Evolutionary conservation across 2,888 invertebrate genomes (phyloP), one percentile per base, ranked within the genome.

Genomic region (Hermaeophaga mercurialis): DNA sequence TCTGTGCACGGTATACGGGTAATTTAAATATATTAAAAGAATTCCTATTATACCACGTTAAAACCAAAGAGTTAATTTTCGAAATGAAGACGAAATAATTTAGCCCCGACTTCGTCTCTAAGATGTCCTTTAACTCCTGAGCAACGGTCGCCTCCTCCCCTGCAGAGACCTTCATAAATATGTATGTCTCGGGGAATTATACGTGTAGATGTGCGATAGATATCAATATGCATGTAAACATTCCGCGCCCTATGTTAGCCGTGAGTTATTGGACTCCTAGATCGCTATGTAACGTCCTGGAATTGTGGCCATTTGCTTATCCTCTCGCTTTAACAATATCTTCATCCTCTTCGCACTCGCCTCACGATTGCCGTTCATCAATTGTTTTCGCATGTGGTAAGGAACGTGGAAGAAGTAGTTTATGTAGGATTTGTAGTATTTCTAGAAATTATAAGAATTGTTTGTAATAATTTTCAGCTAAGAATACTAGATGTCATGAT

Each of bases 221-320:
- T 77, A 77, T 77, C 77, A 77, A 78, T 77, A 77, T 77, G 76
- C 75, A 77, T 78, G 77, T 78, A 76, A 77, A 77, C 77, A 76
- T 76, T 73, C 72, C 72, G 73, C 73, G 73, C 73, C 74, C 72
- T 73, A 70, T 76, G 76, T 77, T 75, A 67, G 65, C 69, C 66
- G 67, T 74, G 74, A 75, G 68, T 76, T 76, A 75, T 75, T 71
- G 66, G 66, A 58, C 66, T 63, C 62, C 68, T 67, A 71, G 72
- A 71, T 69, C 63, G 66, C 64, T 61, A 66, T 66, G 65, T 63
- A 67, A 66, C 65, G 65, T 65, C 58, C 62, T 61, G 52, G 67
- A 65, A 64, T 58, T 67, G 65, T 65, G 59, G 59, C 61, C 64
- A 61, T 64, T 64, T 66, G 58, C 61, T 58, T 58, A 52, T 56